Evolutionary conservation across 30 jellyfish, hydroid and myxozoan species (phyloP).

Genomic region (Phacellophora camtschatica): DNA sequence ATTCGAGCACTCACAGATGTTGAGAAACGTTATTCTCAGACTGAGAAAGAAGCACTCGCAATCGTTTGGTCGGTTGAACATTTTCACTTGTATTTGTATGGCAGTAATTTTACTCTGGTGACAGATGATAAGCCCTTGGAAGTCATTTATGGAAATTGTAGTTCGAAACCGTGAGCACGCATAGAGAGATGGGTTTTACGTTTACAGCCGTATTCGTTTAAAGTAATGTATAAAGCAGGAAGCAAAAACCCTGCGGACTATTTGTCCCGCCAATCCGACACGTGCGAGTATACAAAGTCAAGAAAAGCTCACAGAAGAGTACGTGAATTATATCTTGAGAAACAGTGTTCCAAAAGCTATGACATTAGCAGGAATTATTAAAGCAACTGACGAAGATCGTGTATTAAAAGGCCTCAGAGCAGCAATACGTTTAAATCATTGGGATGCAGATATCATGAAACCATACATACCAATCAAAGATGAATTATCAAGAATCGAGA

Average conservation of each 20-base stretch:
- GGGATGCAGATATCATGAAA: constrained; percentile 5
- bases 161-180: constrained; percentile 1
- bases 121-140: constrained; percentile 41
- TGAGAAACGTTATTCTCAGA: constrained; percentile 36
- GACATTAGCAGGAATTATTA: constrained; percentile 12
- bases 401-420: constrained; percentile 6
- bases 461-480: constrained; percentile 1
- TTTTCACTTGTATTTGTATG: constrained; percentile 4
- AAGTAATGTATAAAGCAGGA: constrained; percentile 9
- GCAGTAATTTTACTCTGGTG: background rate
- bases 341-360: constrained; percentile 29
- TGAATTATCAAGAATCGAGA: background rate
- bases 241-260: constrained; percentile 33
- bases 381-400: constrained; percentile 22
- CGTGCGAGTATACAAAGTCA: background rate
- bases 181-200: constrained; percentile 23
- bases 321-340: background rate
- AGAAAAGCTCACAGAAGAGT: constrained; percentile 13
- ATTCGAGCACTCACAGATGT: background rate
- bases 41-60: constrained; percentile 44
- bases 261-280: constrained; percentile 37
- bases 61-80: constrained; percentile 40
- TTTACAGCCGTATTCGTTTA: constrained; percentile 7
- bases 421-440: constrained; percentile 6
- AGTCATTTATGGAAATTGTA: background rate